Conservation (phyloP, 2,113 vertebrate genomes). For the Monopterus albus region DNA sequence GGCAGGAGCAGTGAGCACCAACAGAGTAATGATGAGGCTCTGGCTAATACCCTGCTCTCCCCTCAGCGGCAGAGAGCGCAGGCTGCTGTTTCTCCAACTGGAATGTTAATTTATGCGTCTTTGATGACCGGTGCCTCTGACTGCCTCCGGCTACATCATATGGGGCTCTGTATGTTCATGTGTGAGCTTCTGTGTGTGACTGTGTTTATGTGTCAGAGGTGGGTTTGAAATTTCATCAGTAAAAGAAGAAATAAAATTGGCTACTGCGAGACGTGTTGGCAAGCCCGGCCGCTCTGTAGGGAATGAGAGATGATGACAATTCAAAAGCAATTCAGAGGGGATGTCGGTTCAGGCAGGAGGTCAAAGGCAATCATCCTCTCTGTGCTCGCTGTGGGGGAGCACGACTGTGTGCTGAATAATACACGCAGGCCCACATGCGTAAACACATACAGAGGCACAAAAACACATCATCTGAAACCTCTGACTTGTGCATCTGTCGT, state of each 20-base stretch:
- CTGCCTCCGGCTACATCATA: conserved; percentile 57
- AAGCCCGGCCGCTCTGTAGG: conserved; percentile 53
- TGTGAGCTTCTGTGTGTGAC: background rate
- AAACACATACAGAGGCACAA: conserved; percentile 42
- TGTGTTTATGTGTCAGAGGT: conserved; percentile 13
- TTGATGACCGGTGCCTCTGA: conserved; percentile 60
- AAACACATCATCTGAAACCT: conserved; percentile 49
- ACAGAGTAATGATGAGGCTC: conserved; percentile 50
- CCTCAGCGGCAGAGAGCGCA: conserved; percentile 58
- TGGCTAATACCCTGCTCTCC: conserved; percentile 61
- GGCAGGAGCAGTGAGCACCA: conserved; percentile 33
- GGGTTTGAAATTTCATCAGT: conserved; percentile 64
- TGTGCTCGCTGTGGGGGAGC: conserved; percentile 57
- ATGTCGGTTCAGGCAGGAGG: conserved; percentile 73
- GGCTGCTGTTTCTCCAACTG: conserved; percentile 76
- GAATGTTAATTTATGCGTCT: conserved; percentile 73
- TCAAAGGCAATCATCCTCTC: conserved; percentile 78
- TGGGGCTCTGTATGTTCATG: conserved; percentile 25
- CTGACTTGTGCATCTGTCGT: conserved; percentile 68
- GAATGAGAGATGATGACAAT: conserved; percentile 80
- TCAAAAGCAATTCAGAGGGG: conserved; percentile 75
- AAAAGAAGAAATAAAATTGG: conserved; percentile 66
- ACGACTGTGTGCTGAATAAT: conserved; percentile 63
- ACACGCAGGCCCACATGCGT: conserved; percentile 41
- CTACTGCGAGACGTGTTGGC: conserved; percentile 39